These are phyloP conservation scores for Sylvilagus bachmani DNA, from an alignment of 2,113 vertebrate species.

Conservation along the genomic window DNA sequence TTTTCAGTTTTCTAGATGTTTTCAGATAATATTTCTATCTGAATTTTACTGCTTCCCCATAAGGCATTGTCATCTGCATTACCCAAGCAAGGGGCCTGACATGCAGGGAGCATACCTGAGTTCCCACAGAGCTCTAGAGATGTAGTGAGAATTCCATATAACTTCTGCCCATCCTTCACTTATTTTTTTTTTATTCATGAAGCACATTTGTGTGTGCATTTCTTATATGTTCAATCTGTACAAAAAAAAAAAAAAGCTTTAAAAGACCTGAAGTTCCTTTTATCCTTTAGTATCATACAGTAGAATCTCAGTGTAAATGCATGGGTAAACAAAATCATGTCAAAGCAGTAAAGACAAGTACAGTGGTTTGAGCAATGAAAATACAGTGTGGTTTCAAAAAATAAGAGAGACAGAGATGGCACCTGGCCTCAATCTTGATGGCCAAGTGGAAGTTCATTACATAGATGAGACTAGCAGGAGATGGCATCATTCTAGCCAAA, in stretches of 20 bases:
- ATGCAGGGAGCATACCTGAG: neutral
- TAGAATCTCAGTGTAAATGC: neutral
- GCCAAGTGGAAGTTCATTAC: neutral
- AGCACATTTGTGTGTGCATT: neutral
- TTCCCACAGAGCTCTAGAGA: neutral
- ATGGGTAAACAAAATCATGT: neutral
- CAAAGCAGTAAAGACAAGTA: neutral
- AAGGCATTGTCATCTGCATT: neutral
- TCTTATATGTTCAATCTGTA: neutral
- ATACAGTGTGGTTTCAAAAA: neutral
- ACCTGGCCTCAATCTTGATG: neutral
- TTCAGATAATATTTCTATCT: neutral
- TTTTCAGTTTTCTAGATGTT: neutral
- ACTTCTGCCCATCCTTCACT: neutral
- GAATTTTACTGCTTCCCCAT: neutral
- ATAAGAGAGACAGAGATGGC: neutral
- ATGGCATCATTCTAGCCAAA: neutral
- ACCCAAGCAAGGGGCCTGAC: neutral
- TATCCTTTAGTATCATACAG: neutral
- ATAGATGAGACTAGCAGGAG: neutral
- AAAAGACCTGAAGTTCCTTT: neutral
- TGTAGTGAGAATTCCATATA: neutral
- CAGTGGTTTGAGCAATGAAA: neutral
- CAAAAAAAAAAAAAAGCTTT: neutral
- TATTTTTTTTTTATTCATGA: neutral